Conservation (phyloP, 2,797 vertebrate genomes). For the Mionectes olivaceus region DNA sequence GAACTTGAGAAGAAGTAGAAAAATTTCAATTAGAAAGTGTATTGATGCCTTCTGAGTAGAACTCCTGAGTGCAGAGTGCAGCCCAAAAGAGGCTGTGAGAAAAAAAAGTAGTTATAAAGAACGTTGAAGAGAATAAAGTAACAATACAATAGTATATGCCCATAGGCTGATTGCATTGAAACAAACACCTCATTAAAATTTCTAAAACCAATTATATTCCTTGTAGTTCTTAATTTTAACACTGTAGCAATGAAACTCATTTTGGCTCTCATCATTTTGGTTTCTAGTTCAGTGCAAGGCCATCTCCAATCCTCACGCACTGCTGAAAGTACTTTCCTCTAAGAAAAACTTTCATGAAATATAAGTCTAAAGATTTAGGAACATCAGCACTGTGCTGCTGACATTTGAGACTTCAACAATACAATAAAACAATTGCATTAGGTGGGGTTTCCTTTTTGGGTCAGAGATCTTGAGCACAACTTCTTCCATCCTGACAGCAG, state of each 20-base stretch:
- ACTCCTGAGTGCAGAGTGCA: neutral
- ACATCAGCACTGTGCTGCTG: neutral
- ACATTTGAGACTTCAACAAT: constrained; percentile 8
- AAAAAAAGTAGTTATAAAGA: neutral
- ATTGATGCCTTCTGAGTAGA: neutral
- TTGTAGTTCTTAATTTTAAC: neutral
- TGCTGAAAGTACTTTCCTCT: neutral
- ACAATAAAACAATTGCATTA: constrained; percentile 31
- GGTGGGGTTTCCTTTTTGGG: constrained; percentile 43
- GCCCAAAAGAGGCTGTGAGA: neutral
- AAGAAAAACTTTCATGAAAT: neutral
- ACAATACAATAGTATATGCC: neutral
- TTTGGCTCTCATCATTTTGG: neutral
- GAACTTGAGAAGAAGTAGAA: neutral
- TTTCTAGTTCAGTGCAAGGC: neutral
- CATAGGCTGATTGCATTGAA: neutral
- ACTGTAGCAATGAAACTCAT: neutral
- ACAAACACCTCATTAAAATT: neutral
- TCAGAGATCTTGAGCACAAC: neutral
- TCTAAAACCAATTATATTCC: neutral
- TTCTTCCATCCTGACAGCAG: constrained; percentile 43
- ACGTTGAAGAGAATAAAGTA: neutral
- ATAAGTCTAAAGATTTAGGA: neutral
- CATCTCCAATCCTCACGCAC: neutral
- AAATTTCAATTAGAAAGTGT: neutral